These are phyloP conservation scores for Arge pagana DNA, from an alignment of 2,888 invertebrate genomes.

Conservation along the genomic window DNA sequence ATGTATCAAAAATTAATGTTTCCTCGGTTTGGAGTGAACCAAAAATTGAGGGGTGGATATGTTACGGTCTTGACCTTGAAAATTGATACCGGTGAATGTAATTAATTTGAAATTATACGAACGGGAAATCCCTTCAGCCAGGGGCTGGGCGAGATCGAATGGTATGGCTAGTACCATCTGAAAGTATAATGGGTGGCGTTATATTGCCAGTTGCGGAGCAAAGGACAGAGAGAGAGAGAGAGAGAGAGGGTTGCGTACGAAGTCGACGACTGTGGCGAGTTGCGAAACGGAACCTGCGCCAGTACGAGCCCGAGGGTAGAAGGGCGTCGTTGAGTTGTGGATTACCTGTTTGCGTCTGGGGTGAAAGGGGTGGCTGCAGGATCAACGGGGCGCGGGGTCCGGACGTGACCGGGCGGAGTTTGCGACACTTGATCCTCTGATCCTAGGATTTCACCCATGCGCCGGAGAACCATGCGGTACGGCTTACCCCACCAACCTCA, in stretches of 20 bases:
- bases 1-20: too few relatives aligned
- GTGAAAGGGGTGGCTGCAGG: neutral
- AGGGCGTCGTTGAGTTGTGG: constrained; percentile 13
- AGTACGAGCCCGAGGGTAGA: neutral
- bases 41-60: too few relatives aligned
- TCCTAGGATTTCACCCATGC: constrained; percentile 17
- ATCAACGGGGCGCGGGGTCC: constrained; percentile 1
- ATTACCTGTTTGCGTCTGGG: constrained; percentile 12
- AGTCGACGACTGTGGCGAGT: too few relatives aligned
- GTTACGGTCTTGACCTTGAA: too few relatives aligned
- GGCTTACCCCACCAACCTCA: too few relatives aligned
- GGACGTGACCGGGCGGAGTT: constrained; percentile 22
- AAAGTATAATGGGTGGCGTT: constrained; percentile 18
- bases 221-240: neutral
- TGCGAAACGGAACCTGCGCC: neutral
- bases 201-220: constrained; percentile 13
- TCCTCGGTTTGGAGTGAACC: too few relatives aligned
- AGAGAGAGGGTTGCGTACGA: too few relatives aligned
- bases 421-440: constrained; percentile 22
- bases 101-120: constrained; percentile 18
- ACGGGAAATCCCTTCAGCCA: constrained; percentile 12
- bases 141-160: neutral
- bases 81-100: constrained; percentile 15
- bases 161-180: constrained; percentile 15
- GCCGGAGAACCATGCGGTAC: too few relatives aligned